A percentile compares a stretch with the other conserved stretches of the same genome.
Evolutionary conservation across 2,888 invertebrate species (phyloP).

Genomic region (Sicus ferrugineus): DNA sequence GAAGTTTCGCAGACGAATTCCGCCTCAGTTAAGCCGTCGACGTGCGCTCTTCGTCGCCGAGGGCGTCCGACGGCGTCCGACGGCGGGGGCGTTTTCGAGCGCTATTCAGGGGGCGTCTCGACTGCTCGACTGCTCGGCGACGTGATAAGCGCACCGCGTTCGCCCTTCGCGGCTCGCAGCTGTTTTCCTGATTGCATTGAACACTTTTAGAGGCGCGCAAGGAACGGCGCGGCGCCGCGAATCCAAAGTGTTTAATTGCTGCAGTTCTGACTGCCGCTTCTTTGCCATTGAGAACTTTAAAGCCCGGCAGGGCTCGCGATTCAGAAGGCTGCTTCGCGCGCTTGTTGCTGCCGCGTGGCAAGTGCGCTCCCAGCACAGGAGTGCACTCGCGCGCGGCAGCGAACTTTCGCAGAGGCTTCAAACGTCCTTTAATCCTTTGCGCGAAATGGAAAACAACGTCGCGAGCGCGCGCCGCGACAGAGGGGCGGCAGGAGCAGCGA

Average conservation of each 20-base stretch:
- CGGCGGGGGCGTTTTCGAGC: slow-evolving; percentile 23
- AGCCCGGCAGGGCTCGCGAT: not conserved
- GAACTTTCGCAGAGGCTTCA: slow-evolving; percentile 54
- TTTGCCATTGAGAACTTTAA: not conserved
- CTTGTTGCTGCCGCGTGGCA: no score
- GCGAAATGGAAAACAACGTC: slow-evolving; percentile 53
- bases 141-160: slow-evolving; percentile 27
- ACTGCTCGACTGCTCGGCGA: not conserved
- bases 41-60: no score
- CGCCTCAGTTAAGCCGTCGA: slow-evolving; percentile 1
- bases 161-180: no score
- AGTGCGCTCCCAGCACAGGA: no score
- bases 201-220: no score
- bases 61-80: not conserved
- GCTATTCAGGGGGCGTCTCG: slow-evolving; percentile 25
- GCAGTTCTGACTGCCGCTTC: no score
- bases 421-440: slow-evolving; percentile 55
- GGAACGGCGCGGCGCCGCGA: no score
- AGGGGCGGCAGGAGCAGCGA: not conserved
- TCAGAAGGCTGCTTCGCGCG: slow-evolving; percentile 39
- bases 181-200: no score
- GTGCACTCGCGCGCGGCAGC: no score
- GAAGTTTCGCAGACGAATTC: slow-evolving; percentile 25
- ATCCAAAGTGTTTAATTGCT: no score
- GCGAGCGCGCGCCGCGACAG: slow-evolving; percentile 7